phyloP scores from a whole-genome alignment of 2,888 invertebrate species.

The Anthophora plumipes region DNA sequence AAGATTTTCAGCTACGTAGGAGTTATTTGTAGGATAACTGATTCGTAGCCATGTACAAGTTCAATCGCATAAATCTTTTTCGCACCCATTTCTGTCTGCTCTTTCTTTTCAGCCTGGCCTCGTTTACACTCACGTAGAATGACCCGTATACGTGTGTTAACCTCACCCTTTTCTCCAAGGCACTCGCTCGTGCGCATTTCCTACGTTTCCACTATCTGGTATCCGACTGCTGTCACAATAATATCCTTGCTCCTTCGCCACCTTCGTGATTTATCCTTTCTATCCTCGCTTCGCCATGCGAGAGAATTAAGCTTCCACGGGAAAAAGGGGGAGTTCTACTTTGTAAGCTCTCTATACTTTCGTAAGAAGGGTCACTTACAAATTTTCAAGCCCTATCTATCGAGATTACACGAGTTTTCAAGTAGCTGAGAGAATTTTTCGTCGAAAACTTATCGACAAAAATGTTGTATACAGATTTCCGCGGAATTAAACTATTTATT shows the following conservation, averaged over 20 bases:
- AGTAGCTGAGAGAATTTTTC: too few species aligned
- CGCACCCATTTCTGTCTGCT: constrained; percentile 20
- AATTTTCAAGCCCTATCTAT: neutral
- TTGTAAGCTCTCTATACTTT: neutral
- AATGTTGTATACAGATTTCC: too few species aligned
- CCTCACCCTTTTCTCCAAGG: constrained; percentile 4
- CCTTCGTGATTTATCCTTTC: constrained; percentile 53
- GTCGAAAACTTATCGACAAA: too few species aligned
- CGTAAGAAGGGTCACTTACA: neutral
- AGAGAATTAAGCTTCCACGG: neutral
- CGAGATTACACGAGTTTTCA: neutral
- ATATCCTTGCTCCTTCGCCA: constrained; percentile 55
- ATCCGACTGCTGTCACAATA: constrained; percentile 63
- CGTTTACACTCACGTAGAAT: constrained; percentile 38
- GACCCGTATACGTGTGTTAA: constrained; percentile 6
- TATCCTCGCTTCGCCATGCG: neutral
- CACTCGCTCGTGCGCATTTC: constrained; percentile 37
- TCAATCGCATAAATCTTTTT: constrained; percentile 64
- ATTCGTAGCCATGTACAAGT: constrained; percentile 58
- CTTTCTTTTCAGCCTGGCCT: constrained; percentile 42
- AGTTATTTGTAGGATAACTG: constrained; percentile 59
- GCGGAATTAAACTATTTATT: too few species aligned
- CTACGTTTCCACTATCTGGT: constrained; percentile 39
- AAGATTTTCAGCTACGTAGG: constrained; percentile 15
- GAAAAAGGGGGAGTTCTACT: neutral